Percentiles rank a stretch among this genome's conserved stretches.
These are phyloP conservation scores for Tetragnatha montana DNA, from an alignment of 2,888 invertebrate genomes.

Conservation along the genomic window DNA sequence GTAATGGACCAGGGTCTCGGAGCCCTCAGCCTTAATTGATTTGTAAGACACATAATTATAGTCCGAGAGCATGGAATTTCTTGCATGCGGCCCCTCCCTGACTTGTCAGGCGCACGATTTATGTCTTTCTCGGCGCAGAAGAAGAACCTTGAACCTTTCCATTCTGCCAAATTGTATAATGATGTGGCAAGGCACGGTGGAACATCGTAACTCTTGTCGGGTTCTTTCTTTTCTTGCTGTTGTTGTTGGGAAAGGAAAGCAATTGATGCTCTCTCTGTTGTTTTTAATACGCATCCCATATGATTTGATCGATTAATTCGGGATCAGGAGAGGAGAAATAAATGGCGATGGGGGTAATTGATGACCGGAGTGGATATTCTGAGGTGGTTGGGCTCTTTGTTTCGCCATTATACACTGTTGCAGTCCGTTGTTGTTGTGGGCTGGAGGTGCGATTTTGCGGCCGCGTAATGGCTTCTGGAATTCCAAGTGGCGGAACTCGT, in stretches of 20 bases:
- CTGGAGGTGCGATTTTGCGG: not conserved
- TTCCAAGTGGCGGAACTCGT: not conserved
- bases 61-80: constrained; percentile 38
- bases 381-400: not conserved
- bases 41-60: constrained; percentile 64
- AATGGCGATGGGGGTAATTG: constrained; percentile 6
- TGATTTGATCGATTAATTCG: constrained; percentile 50
- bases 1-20: constrained; percentile 32
- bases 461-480: not conserved
- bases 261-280: not conserved
- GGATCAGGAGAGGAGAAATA: constrained; percentile 14
- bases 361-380: not conserved
- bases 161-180: constrained; percentile 58
- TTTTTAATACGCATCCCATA: constrained; percentile 27
- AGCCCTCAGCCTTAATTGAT: constrained; percentile 53
- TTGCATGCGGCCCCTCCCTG: constrained; percentile 47
- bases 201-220: constrained; percentile 20
- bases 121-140: constrained; percentile 42
- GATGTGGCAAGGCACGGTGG: constrained; percentile 22
- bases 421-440: not conserved
- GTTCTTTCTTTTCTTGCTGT: not conserved
- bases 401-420: not conserved
- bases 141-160: constrained; percentile 31
- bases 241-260: not conserved
- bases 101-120: constrained; percentile 43